Evolutionary conservation across 2,888 invertebrate species (phyloP), one percentile per base, ranked within the genome.

Genomic region (Acanthosepion lycidas): DNA sequence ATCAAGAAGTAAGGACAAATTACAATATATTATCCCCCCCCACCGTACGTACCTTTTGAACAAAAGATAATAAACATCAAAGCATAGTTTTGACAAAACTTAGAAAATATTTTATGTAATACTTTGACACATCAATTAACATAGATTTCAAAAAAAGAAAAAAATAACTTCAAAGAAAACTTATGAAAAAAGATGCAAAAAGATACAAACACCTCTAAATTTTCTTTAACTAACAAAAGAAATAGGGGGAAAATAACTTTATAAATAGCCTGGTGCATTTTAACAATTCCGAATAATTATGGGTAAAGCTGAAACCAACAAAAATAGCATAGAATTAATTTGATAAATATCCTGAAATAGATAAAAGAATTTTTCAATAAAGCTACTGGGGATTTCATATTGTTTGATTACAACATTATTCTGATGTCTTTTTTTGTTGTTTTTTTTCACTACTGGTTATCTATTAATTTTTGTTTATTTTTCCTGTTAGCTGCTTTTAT

Each of bases 301-400:
- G n/a, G 6, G n/a, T 78, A 78, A 78, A 78, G n/a, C 78, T 1
- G n/a, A n/a, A 78, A 78, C 8, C 59, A 28, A 78, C 12, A 78
- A 78, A 78, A 78, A 78, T n/a, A 78, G 78, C 28, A n/a, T 78
- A 12, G 28, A 78, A 78, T 78, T 78, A n/a, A 78, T 78, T 78
- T 78, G 78, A 78, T n/a, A n/a, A 78, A 78, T n/a, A 78, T 78
- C 78, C 78, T 28, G n/a, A 78, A 78, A 78, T 78, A 64, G 55
- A 55, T 55, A 59, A 20, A 59, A 78, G n/a, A 78, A 78, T 6
- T 78, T 78, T 78, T n/a, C 78, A 78, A n/a, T 28, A 15, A 78
- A 78, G 28, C n/a, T 78, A 9, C n/a, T n/a, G 12, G 28, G 78
- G 78, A 78, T 78, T 78, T 78, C 1, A 28, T 78, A 78, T 78